These are phyloP conservation scores for Chamaetylas fuelleborni DNA, from an alignment of 2,113 vertebrate species.

Conservation along the genomic window DNA sequence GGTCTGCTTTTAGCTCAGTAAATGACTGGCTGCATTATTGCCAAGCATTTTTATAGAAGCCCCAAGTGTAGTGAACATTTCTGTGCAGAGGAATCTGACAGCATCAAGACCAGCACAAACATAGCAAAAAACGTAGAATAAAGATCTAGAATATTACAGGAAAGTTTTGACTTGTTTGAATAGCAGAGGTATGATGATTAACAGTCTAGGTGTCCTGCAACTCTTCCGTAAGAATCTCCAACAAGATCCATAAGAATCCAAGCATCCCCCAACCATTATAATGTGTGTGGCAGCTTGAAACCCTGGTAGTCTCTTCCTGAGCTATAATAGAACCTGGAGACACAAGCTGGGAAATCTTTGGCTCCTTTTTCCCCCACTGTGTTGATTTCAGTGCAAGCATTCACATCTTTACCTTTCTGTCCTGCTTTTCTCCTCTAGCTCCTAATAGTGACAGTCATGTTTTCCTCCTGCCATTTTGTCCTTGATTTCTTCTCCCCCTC, in stretches of 20 bases:
- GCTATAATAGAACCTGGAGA: neutral
- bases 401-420: neutral
- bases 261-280: neutral
- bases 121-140: neutral
- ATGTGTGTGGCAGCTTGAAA: rapidly evolving
- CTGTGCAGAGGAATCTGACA: neutral
- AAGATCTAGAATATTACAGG: neutral
- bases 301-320: neutral
- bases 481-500: neutral
- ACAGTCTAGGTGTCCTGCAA: neutral
- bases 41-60: neutral
- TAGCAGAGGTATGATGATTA: neutral
- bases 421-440: neutral
- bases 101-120: neutral
- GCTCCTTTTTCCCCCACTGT: rapidly evolving
- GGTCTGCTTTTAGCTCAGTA: neutral
- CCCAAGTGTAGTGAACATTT: neutral
- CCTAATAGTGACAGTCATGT: neutral
- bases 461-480: neutral
- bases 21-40: neutral
- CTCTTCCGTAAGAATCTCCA: neutral
- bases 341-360: neutral
- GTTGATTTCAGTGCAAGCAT: neutral
- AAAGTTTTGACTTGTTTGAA: neutral
- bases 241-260: neutral